phyloP scores from a whole-genome alignment of 2,797 vertebrate genomes.

The Ciconia nigra region DNA sequence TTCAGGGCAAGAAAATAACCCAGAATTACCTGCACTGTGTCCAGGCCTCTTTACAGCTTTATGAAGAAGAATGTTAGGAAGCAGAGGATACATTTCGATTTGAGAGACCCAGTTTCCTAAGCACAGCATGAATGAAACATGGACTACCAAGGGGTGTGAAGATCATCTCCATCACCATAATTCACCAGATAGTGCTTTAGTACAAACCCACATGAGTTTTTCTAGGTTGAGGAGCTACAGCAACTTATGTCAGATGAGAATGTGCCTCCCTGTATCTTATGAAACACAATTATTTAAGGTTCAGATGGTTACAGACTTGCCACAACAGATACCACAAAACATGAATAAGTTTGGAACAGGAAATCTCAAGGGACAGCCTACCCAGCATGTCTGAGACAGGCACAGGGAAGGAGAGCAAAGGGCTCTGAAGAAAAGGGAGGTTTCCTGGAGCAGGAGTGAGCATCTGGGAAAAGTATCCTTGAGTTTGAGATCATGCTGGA shows the following conservation, averaged over 20 bases:
- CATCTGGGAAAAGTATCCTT: neutral
- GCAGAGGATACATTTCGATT: neutral
- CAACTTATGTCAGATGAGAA: neutral
- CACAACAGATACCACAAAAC: neutral
- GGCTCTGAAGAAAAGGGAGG: neutral
- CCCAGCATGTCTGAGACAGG: neutral
- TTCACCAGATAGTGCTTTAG: neutral
- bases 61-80: neutral
- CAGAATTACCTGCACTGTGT: neutral
- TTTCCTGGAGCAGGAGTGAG: neutral
- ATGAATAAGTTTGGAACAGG: neutral
- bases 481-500: neutral
- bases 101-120: neutral
- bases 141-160: neutral
- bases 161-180: neutral
- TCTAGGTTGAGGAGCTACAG: neutral
- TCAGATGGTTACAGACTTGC: neutral
- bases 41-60: neutral
- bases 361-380: slow-evolving; percentile 57
- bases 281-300: neutral
- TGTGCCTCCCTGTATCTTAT: neutral
- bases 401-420: neutral
- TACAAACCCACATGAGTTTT: neutral
- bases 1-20: slow-evolving; percentile 8
- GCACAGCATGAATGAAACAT: neutral